Evolutionary conservation across 2,888 invertebrate genomes (phyloP).

Genomic region (Clivina fossor): DNA sequence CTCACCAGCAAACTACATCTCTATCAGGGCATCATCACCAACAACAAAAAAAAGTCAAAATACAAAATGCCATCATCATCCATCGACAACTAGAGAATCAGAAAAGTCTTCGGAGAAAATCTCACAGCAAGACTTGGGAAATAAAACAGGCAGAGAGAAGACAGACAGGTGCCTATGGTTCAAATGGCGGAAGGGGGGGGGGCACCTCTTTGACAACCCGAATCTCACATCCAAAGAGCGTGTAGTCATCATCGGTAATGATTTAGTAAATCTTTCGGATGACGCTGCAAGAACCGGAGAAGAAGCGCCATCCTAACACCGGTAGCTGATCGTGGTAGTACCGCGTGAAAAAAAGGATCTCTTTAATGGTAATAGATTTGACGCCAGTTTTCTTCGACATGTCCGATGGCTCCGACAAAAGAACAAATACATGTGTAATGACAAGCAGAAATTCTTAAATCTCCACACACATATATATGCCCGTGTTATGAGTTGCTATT

Average conservation of each 20-base stretch:
- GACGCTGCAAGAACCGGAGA: slow-evolving; percentile 21
- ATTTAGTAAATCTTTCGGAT: slow-evolving; percentile 20
- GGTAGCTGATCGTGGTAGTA: slow-evolving; percentile 12
- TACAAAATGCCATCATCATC: too few relatives aligned
- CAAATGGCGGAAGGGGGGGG: too few relatives aligned
- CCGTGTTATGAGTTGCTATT: too few relatives aligned
- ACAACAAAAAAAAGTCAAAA: too few relatives aligned
- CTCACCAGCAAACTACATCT: background rate
- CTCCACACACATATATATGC: too few relatives aligned
- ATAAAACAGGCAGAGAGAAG: background rate
- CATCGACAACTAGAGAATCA: too few relatives aligned
- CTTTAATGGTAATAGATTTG: slow-evolving; percentile 52
- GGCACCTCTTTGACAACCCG: slow-evolving; percentile 2
- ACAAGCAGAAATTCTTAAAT: slow-evolving; percentile 1
- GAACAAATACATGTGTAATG: slow-evolving; percentile 15
- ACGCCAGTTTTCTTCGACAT: slow-evolving; percentile 46
- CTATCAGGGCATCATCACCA: background rate
- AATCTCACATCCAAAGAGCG: background rate
- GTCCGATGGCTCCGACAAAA: slow-evolving; percentile 28
- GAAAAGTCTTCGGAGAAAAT: too few relatives aligned
- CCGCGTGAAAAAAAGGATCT: slow-evolving; percentile 43
- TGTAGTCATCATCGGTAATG: slow-evolving; percentile 29
- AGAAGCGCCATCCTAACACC: too few relatives aligned
- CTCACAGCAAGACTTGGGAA: too few relatives aligned
- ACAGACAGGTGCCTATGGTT: background rate